Evolutionary conservation across 2,888 invertebrate species (phyloP).

Genomic region (Platycheirus rosarum): DNA sequence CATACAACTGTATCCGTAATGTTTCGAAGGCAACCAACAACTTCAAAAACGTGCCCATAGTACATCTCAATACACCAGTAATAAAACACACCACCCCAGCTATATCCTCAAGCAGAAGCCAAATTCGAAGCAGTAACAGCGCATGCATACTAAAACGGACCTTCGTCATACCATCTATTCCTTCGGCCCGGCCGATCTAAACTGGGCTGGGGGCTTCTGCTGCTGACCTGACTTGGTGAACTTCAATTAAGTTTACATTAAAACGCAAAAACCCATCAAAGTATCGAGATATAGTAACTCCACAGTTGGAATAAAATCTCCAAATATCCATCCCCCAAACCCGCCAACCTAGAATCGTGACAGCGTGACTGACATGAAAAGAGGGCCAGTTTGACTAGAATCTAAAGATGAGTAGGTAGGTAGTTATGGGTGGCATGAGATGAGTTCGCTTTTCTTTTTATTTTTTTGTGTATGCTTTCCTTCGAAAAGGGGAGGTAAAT

Average conservation of each 20-base stretch:
- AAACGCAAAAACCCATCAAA: conserved; percentile 73
- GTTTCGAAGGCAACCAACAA: conserved; percentile 38
- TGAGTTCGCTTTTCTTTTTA: conserved; percentile 2
- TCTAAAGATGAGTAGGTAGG: neutral
- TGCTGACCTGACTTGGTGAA: conserved; percentile 54
- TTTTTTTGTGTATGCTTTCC: conserved; percentile 9
- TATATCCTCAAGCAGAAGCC: conserved; percentile 8
- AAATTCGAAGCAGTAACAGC: neutral
- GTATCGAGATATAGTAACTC: conserved; percentile 59
- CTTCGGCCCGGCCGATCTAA: neutral
- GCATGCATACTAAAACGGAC: conserved; percentile 27
- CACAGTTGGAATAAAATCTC: conserved; percentile 61
- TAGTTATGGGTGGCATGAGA: no score
- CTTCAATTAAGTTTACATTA: conserved; percentile 73
- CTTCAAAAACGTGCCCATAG: conserved; percentile 60
- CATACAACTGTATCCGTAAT: conserved; percentile 34
- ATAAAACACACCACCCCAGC: neutral
- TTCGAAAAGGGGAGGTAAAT: conserved; percentile 29
- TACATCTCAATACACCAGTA: conserved; percentile 24
- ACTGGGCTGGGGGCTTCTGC: conserved; percentile 8
- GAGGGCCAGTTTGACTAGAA: neutral
- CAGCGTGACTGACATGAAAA: conserved; percentile 52
- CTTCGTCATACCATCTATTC: neutral
- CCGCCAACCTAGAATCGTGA: conserved; percentile 51
- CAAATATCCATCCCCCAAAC: conserved; percentile 13